These are phyloP conservation scores for Montipora foliosa DNA, from an alignment of 64 coral and sea anemone species.

Conservation along the genomic window DNA sequence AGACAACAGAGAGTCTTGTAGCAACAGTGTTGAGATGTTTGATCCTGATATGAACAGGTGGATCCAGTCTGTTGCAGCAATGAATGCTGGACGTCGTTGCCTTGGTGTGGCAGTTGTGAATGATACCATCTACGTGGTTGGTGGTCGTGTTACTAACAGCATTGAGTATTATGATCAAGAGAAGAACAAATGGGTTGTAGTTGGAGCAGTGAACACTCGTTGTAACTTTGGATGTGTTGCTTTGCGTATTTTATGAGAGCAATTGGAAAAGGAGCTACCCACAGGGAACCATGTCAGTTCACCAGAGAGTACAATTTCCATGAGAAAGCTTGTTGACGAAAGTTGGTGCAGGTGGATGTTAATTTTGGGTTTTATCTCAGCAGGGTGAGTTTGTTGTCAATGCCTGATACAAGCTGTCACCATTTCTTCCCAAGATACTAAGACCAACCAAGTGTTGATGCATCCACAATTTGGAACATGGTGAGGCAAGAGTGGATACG, in stretches of 20 bases:
- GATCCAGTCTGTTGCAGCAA: slow-evolving; percentile 87
- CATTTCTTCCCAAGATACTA: not conserved
- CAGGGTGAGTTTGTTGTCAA: not conserved
- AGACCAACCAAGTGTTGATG: not conserved
- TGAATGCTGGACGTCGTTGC: slow-evolving; percentile 96
- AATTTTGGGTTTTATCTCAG: not conserved
- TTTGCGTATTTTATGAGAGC: slow-evolving; percentile 71
- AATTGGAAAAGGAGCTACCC: not conserved
- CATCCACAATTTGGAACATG: not conserved
- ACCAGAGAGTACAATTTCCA: not conserved
- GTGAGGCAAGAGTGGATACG: no score
- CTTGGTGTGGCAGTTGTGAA: slow-evolving; percentile 98
- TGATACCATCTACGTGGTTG: slow-evolving; percentile 96
- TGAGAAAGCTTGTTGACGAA: not conserved
- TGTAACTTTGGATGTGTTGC: slow-evolving; percentile 99
- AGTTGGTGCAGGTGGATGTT: not conserved
- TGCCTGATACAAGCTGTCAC: not conserved
- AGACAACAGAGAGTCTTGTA: slow-evolving; percentile 89
- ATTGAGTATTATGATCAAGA: slow-evolving; percentile 98
- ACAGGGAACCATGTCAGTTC: not conserved
- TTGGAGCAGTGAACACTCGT: slow-evolving; percentile 92
- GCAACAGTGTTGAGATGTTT: slow-evolving; percentile 97
- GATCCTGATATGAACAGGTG: slow-evolving; percentile 71
- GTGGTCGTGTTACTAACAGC: slow-evolving; percentile 93
- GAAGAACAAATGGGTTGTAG: slow-evolving; percentile 88